Conservation (phyloP, 1,140 invertebrate genomes). For the Asbolus verrucosus region DNA sequence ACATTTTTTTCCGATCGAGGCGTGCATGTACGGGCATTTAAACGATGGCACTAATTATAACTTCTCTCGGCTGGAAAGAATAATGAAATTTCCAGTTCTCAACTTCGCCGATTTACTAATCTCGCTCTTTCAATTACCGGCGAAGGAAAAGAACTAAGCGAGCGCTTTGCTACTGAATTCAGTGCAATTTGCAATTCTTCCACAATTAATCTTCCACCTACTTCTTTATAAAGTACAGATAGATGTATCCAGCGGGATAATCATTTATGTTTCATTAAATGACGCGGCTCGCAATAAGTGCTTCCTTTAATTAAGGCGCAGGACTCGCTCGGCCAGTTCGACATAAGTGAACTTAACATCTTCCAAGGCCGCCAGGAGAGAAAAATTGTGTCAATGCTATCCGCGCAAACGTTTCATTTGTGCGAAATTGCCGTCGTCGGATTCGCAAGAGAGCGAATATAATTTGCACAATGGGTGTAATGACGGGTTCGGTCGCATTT, state of each 20-base stretch:
- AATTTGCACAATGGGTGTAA: conserved; percentile 24
- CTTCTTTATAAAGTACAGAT: conserved; percentile 23
- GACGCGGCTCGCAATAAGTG: conserved; percentile 5
- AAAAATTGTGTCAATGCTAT: conserved; percentile 33
- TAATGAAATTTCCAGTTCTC: conserved; percentile 16
- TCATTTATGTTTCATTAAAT: conserved; percentile 8
- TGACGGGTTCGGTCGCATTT: conserved; percentile 33
- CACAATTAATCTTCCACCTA: conserved; percentile 31
- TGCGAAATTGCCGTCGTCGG: background rate
- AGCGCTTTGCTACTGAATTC: conserved; percentile 30
- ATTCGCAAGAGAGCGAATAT: background rate
- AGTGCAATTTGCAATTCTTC: conserved; percentile 27
- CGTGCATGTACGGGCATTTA: no score
- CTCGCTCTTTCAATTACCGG: conserved; percentile 9
- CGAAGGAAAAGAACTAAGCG: no score
- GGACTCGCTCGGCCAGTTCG: conserved; percentile 11
- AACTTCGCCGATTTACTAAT: conserved; percentile 16
- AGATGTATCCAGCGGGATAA: conserved; percentile 9
- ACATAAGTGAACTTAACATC: background rate
- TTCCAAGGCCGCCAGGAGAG: conserved; percentile 27
- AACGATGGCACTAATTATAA: no score
- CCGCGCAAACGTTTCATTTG: background rate
- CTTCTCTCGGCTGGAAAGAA: no score
- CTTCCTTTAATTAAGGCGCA: conserved; percentile 29
- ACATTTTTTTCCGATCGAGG: background rate